Percentiles rank a stretch among this genome's conserved stretches.
phyloP scores from a whole-genome alignment of 2,888 invertebrate species.

The Sinelater perroti region DNA sequence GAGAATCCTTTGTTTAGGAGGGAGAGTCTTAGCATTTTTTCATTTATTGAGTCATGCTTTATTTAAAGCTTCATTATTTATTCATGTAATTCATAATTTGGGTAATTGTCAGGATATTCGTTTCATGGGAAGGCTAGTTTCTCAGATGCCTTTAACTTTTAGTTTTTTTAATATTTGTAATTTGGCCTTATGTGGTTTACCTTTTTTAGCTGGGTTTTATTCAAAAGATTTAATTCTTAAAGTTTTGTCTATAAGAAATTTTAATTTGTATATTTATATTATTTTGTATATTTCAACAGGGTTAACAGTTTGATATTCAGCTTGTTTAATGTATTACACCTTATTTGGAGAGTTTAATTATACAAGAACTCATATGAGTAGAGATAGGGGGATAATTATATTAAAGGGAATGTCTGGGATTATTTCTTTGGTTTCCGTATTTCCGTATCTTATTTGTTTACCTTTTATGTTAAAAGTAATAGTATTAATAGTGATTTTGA shows the following conservation, averaged over 20 bases:
- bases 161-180: constrained; percentile 72
- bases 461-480: too few species aligned
- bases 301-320: constrained; percentile 66
- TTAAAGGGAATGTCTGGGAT: constrained; percentile 58
- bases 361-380: constrained; percentile 62
- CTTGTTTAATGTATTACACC: too few species aligned
- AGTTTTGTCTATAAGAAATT: constrained; percentile 62
- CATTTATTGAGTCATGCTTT: constrained; percentile 78
- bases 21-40: constrained; percentile 70
- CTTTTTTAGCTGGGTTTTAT: constrained; percentile 72
- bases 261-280: constrained; percentile 66
- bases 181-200: constrained; percentile 70
- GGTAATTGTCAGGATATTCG: constrained; percentile 75
- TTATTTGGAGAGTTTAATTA: constrained; percentile 63
- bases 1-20: constrained; percentile 60
- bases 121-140: constrained; percentile 63
- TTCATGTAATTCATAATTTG: constrained; percentile 75
- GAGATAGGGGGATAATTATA: constrained; percentile 63
- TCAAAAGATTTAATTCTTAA: constrained; percentile 72
- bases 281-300: constrained; percentile 67
- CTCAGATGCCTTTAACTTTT: constrained; percentile 66
- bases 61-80: constrained; percentile 77
- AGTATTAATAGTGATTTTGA: too few species aligned
- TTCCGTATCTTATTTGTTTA: too few species aligned
- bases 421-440: constrained; percentile 64